phyloP scores from a whole-genome alignment of 1,140 invertebrate species.

The Spodoptera litura region DNA sequence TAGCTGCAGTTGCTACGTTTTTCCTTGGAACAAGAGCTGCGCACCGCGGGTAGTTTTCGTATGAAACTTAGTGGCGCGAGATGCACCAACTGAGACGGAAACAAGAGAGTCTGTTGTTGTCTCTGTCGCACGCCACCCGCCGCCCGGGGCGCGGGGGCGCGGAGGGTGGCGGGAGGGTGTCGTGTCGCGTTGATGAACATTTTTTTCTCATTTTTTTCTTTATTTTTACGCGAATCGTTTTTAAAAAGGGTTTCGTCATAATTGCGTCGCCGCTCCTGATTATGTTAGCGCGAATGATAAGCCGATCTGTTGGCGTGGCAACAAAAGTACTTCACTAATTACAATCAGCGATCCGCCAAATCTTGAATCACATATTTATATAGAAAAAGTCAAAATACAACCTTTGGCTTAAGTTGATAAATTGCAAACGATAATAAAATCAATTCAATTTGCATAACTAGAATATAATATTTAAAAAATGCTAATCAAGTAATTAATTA shows the following conservation, averaged over 20 bases:
- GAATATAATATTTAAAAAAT: slow-evolving; percentile 2
- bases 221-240: slow-evolving; percentile 85
- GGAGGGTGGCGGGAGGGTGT: slow-evolving; percentile 62
- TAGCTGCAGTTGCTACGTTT: slow-evolving; percentile 56
- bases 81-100: slow-evolving; percentile 71
- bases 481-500: slow-evolving; percentile 4
- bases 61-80: slow-evolving; percentile 82
- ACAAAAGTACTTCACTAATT: slow-evolving; percentile 49
- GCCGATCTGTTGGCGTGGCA: slow-evolving; percentile 55
- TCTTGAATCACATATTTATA: background rate
- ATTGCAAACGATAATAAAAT: slow-evolving; percentile 8
- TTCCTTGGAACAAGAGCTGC: slow-evolving; percentile 58
- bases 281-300: slow-evolving; percentile 79
- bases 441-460: slow-evolving; percentile 42
- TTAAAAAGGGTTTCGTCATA: slow-evolving; percentile 86
- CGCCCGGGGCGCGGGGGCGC: slow-evolving; percentile 71
- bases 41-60: slow-evolving; percentile 84
- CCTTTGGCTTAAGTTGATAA: slow-evolving; percentile 21
- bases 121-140: slow-evolving; percentile 73
- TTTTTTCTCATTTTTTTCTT: slow-evolving; percentile 85
- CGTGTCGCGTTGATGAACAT: slow-evolving; percentile 86
- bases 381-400: slow-evolving; percentile 24
- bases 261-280: slow-evolving; percentile 80
- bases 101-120: slow-evolving; percentile 61
- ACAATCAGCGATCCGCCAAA: background rate